Conservation (phyloP, 2,113 vertebrate species). For the Cynocephalus volans region DNA sequence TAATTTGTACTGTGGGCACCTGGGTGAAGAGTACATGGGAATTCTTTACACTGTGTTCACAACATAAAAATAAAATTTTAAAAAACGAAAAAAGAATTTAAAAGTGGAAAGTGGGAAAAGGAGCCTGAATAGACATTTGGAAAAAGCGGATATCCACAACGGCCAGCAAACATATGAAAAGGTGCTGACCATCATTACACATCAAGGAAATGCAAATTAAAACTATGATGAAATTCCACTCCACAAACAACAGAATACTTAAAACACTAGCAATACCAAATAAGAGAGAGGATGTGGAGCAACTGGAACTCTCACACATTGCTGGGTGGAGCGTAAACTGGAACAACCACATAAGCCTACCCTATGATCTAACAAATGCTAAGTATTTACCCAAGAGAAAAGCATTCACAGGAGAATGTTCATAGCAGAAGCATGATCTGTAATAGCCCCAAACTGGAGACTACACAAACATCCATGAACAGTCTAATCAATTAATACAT, state of each 20-base stretch:
- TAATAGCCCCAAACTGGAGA: not conserved
- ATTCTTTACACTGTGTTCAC: not conserved
- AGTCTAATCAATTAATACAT: not conserved
- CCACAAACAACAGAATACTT: not conserved
- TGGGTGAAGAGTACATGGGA: not conserved
- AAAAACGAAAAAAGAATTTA: not conserved
- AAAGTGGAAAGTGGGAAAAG: no score
- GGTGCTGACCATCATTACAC: not conserved
- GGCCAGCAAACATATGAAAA: not conserved
- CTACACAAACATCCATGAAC: not conserved
- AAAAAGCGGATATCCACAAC: not conserved
- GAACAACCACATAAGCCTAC: not conserved
- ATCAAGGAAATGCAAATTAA: constrained; percentile 31
- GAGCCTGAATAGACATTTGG: no score
- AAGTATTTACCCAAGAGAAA: constrained; percentile 5
- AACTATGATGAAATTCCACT: not conserved
- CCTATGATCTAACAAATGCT: not conserved
- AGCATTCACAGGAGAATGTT: not conserved
- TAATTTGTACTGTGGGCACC: not conserved
- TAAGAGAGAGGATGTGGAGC: not conserved
- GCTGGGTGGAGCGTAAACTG: not conserved
- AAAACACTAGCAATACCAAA: constrained; percentile 9
- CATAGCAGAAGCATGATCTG: not conserved
- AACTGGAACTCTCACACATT: not conserved
- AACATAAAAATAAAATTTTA: not conserved